A percentile compares a stretch with the other conserved stretches of the same genome.
phyloP scores from a whole-genome alignment of 23 tunicate genomes.

The Aplidium turbinatum region DNA sequence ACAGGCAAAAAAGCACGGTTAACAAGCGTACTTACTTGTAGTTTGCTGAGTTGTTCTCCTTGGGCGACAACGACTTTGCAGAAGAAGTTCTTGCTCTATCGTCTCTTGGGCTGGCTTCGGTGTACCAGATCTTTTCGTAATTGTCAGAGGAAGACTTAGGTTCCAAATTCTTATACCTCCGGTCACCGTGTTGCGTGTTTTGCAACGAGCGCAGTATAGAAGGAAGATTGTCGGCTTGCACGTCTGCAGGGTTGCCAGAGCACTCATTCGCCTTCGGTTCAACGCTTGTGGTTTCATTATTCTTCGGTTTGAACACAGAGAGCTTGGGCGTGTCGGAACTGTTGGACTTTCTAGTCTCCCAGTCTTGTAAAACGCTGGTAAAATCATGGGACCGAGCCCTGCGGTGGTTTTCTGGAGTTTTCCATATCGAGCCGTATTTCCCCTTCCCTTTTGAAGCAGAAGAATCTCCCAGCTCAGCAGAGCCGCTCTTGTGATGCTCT shows the following conservation, averaged over 20 bases:
- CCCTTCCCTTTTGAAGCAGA: conserved; percentile 26
- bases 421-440: conserved; percentile 79
- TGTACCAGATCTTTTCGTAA: conserved; percentile 49
- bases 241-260: background rate
- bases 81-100: background rate
- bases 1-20: too few species aligned
- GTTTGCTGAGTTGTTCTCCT: background rate
- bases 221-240: conserved; percentile 23
- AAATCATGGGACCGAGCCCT: conserved; percentile 37
- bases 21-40: background rate
- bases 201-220: conserved; percentile 47
- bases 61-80: background rate
- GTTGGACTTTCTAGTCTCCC: conserved; percentile 3
- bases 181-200: conserved; percentile 1
- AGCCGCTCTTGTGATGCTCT: conserved; percentile 34
- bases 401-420: conserved; percentile 62
- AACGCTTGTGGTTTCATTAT: background rate
- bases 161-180: background rate
- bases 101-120: conserved; percentile 16
- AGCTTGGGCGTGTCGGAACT: background rate
- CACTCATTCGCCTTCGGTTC: background rate
- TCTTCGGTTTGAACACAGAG: conserved; percentile 19
- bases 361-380: conserved; percentile 11
- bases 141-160: conserved; percentile 3
- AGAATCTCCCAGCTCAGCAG: conserved; percentile 21